Percentiles rank a stretch among this genome's conserved stretches.
Conservation (phyloP, 2,888 invertebrate species). For the Schrankia costaestrigalis region DNA sequence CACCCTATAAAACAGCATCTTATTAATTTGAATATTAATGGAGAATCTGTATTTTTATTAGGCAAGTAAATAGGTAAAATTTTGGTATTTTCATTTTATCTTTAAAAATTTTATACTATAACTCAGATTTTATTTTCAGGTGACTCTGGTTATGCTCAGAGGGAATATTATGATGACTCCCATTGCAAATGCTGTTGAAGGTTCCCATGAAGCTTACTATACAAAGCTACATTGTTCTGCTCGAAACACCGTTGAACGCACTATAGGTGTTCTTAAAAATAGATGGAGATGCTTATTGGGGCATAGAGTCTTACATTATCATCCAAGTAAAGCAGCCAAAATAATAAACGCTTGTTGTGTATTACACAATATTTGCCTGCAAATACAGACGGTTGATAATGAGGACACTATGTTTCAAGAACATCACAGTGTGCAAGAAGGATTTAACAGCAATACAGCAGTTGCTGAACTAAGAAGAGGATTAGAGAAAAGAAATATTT, state of each 20-base stretch:
- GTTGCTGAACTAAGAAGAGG: conserved; percentile 5
- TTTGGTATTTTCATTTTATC: too few relatives aligned
- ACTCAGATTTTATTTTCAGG: not conserved
- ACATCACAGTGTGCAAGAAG: not conserved
- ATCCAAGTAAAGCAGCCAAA: conserved; percentile 2
- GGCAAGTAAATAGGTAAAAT: too few relatives aligned
- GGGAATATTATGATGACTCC: conserved; percentile 9
- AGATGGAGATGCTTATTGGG: not conserved
- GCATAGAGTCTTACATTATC: not conserved
- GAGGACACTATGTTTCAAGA: not conserved
- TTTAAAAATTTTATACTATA: not conserved
- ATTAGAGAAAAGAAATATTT: conserved; percentile 1
- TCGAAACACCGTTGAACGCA: conserved; percentile 3
- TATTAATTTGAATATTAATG: conserved; percentile 2
- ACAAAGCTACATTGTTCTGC: too few relatives aligned
- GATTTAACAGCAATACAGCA: not conserved
- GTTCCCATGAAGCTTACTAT: conserved; percentile 6
- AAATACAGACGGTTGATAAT: too few relatives aligned
- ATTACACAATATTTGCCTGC: conserved; percentile 5
- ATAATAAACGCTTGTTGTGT: conserved; percentile 5
- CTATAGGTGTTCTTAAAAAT: conserved; percentile 5
- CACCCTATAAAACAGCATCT: conserved; percentile 7
- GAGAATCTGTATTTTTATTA: conserved; percentile 6
- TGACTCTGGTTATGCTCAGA: conserved; percentile 3
- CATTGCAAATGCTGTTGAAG: conserved; percentile 1